Evolutionary conservation across 35 echinoderm and acorn worm genomes (phyloP).

Genomic region (Heliocidaris erythrogramma): DNA sequence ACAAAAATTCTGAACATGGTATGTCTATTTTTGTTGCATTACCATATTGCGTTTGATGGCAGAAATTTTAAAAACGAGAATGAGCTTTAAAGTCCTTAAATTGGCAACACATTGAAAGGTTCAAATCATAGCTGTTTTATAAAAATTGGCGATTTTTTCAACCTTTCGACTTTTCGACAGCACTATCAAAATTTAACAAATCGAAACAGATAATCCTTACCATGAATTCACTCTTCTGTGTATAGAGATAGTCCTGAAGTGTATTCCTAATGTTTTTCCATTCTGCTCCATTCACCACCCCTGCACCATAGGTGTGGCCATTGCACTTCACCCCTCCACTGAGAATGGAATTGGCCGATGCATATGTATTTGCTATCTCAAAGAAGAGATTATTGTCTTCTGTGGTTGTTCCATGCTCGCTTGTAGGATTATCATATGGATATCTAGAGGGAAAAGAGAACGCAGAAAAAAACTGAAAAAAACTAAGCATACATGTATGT

Average conservation of each 20-base stretch:
- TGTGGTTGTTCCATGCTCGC: constrained; percentile 58
- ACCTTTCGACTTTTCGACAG: too few relatives aligned
- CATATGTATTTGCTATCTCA: constrained; percentile 74
- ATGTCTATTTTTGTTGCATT: too few relatives aligned
- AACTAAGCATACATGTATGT: too few relatives aligned
- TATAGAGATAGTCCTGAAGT: constrained; percentile 90
- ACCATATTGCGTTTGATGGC: too few relatives aligned
- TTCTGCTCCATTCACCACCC: constrained; percentile 57
- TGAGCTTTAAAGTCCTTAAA: too few relatives aligned
- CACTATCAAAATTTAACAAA: background rate
- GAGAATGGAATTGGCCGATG: constrained; percentile 72
- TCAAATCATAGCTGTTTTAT: too few relatives aligned
- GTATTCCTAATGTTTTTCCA: constrained; percentile 56
- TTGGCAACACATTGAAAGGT: too few relatives aligned
- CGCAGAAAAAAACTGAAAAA: too few relatives aligned
- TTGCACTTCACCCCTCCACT: constrained; percentile 57
- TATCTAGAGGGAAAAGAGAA: constrained; percentile 53
- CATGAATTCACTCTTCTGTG: constrained; percentile 64
- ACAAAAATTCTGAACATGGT: too few relatives aligned
- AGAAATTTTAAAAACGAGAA: too few relatives aligned
- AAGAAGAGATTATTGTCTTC: constrained; percentile 73
- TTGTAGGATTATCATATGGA: constrained; percentile 67
- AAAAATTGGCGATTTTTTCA: too few relatives aligned
- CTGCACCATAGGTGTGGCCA: constrained; percentile 49
- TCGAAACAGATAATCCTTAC: constrained; percentile 35